A percentile compares a stretch with the other conserved stretches of the same genome.
Evolutionary conservation across 2,113 vertebrate genomes (phyloP).

Genomic region (Notarius quadriscutis): DNA sequence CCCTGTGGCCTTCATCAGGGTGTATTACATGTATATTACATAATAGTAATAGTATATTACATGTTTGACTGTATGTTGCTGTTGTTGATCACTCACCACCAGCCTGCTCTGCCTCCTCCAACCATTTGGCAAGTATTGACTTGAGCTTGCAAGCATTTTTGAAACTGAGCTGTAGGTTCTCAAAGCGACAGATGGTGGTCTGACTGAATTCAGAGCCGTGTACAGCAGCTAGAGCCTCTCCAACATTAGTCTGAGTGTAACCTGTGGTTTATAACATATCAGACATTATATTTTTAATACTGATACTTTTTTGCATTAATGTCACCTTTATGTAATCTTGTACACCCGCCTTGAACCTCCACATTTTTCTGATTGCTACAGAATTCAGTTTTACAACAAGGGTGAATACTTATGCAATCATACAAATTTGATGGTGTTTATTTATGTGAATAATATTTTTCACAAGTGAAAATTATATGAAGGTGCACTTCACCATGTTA

Average conservation of each 20-base stretch:
- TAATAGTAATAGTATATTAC: too few species aligned
- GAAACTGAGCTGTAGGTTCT: constrained; percentile 97
- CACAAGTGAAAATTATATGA: neutral
- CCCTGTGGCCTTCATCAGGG: too few species aligned
- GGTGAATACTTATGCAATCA: neutral
- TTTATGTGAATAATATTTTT: neutral
- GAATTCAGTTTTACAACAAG: neutral
- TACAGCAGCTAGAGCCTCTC: constrained; percentile 93
- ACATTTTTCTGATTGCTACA: neutral
- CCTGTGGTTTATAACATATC: constrained; percentile 70
- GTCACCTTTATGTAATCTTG: too few species aligned
- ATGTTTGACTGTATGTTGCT: neutral
- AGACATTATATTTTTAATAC: neutral
- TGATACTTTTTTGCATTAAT: neutral
- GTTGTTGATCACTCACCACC: constrained; percentile 78
- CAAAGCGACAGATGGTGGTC: constrained; percentile 97
- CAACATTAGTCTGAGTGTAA: constrained; percentile 97
- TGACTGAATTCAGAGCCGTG: constrained; percentile 98
- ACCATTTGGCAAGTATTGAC: constrained; percentile 93
- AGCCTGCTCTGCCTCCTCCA: constrained; percentile 95
- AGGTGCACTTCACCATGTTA: neutral
- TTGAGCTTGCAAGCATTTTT: constrained; percentile 98
- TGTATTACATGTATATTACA: too few species aligned
- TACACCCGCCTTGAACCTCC: too few species aligned
- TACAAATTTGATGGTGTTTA: neutral